Percentiles rank a stretch among this genome's conserved stretches.
Evolutionary conservation across 2,113 vertebrate genomes (phyloP).

Genomic region (Podilymbus podiceps): DNA sequence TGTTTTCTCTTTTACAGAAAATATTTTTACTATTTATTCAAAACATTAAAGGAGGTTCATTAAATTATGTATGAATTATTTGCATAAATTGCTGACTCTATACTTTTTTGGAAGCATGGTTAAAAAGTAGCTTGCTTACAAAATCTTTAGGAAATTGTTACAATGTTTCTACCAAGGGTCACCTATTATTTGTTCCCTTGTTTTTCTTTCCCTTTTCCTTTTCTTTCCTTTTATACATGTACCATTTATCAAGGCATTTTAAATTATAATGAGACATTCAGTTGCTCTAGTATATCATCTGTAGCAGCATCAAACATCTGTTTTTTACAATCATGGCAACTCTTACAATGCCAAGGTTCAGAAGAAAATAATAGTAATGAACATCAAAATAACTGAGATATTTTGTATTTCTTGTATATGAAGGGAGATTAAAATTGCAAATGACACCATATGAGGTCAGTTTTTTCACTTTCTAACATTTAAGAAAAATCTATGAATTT

Average conservation of each 20-base stretch:
- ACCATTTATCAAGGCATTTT: not conserved
- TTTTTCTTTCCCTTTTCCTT: not conserved
- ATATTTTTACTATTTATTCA: not conserved
- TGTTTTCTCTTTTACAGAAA: not conserved
- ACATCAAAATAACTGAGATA: not conserved
- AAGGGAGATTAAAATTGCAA: not conserved
- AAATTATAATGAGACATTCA: not conserved
- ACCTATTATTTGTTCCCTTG: not conserved
- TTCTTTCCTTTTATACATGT: not conserved
- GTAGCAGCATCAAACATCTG: not conserved
- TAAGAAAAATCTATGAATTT: not conserved
- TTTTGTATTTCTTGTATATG: not conserved
- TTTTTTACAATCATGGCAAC: not conserved
- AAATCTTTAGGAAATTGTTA: not conserved
- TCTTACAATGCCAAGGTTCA: not conserved
- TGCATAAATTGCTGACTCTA: not conserved
- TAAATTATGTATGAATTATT: not conserved
- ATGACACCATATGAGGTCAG: not conserved
- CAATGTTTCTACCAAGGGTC: not conserved
- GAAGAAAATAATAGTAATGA: not conserved
- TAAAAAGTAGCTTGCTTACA: not conserved
- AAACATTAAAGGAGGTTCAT: not conserved
- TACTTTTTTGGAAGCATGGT: not conserved
- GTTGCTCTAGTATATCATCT: not conserved
- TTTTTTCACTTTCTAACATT: not conserved